Percentiles rank a stretch among this genome's conserved stretches.
Evolutionary conservation across 2,797 vertebrate species (phyloP).

Genomic region (Eremophila alpestris): DNA sequence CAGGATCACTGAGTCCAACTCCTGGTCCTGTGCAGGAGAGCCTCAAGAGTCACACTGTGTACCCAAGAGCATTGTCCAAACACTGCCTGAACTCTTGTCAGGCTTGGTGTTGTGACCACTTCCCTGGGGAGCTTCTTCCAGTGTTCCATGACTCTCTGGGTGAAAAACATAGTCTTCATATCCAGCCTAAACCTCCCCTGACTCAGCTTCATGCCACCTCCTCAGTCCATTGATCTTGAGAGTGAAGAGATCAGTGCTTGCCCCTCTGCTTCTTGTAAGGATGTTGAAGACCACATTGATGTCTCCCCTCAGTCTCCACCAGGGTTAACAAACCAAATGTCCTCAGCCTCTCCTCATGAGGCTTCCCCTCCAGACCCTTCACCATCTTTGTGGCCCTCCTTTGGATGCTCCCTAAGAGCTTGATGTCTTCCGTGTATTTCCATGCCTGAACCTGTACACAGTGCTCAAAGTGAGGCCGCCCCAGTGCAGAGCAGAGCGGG

Average conservation of each 20-base stretch:
- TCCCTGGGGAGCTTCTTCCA: neutral
- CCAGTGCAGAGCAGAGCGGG: neutral
- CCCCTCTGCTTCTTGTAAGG: neutral
- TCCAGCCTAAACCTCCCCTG: neutral
- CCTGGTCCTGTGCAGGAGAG: neutral
- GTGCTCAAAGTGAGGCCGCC: neutral
- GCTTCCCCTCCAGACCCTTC: neutral
- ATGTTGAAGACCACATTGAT: neutral
- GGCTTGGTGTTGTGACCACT: neutral
- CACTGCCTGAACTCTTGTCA: neutral
- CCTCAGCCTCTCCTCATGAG: neutral
- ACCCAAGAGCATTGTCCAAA: accelerated
- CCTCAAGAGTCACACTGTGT: neutral
- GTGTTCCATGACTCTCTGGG: accelerated
- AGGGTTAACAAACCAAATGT: neutral
- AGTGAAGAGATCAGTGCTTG: neutral
- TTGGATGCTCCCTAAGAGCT: neutral
- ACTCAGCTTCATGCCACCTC: neutral
- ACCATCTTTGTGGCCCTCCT: accelerated
- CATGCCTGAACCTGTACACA: neutral
- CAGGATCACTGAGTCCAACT: neutral
- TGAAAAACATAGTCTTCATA: neutral
- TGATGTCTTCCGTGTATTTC: neutral
- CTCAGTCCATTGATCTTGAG: neutral
- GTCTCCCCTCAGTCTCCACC: neutral